Evolutionary conservation across 2,113 vertebrate genomes (phyloP).

Genomic region (Plectropomus leopardus): DNA sequence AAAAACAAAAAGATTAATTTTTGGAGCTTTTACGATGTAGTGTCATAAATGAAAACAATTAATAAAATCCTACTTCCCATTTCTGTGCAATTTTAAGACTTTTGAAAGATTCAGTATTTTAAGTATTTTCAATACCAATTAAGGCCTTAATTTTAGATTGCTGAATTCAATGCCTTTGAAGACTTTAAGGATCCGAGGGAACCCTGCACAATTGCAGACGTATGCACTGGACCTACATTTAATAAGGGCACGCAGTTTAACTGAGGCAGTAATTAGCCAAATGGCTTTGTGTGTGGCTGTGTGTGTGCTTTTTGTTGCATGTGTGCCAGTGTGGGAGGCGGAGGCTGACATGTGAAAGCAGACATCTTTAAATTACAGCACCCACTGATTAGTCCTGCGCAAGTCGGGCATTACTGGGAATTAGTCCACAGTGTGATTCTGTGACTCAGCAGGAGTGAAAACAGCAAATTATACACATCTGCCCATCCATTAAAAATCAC

Average conservation of each 20-base stretch:
- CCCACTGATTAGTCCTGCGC: conserved; percentile 71
- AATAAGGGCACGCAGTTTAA: conserved; percentile 48
- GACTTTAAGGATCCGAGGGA: no score
- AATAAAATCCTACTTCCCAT: no score
- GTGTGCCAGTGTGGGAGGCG: conserved; percentile 66
- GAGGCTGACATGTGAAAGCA: conserved; percentile 70
- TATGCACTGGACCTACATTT: conserved; percentile 31
- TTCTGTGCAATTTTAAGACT: no score
- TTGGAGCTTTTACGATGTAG: no score
- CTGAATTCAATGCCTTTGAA: no score
- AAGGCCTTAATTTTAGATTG: no score
- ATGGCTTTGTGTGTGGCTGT: conserved; percentile 44
- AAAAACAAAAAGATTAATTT: no score
- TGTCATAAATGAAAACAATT: no score
- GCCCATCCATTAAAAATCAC: conserved; percentile 63
- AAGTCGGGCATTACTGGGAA: conserved; percentile 70
- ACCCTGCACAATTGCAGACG: conserved; percentile 29
- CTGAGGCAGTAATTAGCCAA: conserved; percentile 64
- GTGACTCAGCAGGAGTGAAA: conserved; percentile 74
- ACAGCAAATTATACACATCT: conserved; percentile 70
- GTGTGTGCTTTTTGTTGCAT: conserved; percentile 32
- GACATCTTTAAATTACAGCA: conserved; percentile 82
- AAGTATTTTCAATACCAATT: no score
- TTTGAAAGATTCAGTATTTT: no score
- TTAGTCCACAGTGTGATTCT: conserved; percentile 70